Base-by-base conservation (phyloP, 2,797 vertebrate species). In the Thaleichthys pacificus region DNA sequence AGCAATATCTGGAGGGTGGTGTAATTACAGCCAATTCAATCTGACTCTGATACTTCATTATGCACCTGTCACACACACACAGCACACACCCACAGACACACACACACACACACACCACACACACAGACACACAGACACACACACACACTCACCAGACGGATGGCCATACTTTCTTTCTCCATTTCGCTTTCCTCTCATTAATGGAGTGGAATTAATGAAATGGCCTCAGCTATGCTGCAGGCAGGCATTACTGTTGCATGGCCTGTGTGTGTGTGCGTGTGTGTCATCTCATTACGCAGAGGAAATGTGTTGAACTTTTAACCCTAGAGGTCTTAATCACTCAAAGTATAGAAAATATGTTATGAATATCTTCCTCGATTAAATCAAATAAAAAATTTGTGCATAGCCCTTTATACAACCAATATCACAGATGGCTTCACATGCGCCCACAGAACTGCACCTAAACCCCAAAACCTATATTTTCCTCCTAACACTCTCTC, bases 11-110 rank as follows among this genome's bases (percentile, higher is more conserved):
- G 85, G 78, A 92, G 90, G 90, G 87, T 88, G 70, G 24, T 88
- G 90, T 92, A 91, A 93, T 92, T 93, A 93, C 91, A 87, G 84
- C 88, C 90, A 90, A 92, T 92, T 92, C 91, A 89, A 89, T 92
- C 92, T 89, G 78, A 78, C 79, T 84, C 88, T 88, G 84, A 92
- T 87, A 91, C 88, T 92, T 91, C 89, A 87, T 92, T 91, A 91
- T 87, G 88, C 80, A 91, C 87, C 91, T 42, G 38, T 42, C 38
- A 42, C 38, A 42, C 38, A 42, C 38, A 42, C 38, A 42, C 38
- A 11, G 4, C 38, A 42, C 38, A 42, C 38, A 42, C 38, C 11
- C 38, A 42, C 38, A 42, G n/a, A 42, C 38, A 42, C 38, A 42
- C 38, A 11, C 38, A 42, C 38, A 42, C 38, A 42, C 38, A 42